A percentile compares a stretch with the other conserved stretches of the same genome.
These are phyloP conservation scores for Cercocebus atys DNA, from an alignment of 2,113 vertebrate genomes.

Conservation along the genomic window DNA sequence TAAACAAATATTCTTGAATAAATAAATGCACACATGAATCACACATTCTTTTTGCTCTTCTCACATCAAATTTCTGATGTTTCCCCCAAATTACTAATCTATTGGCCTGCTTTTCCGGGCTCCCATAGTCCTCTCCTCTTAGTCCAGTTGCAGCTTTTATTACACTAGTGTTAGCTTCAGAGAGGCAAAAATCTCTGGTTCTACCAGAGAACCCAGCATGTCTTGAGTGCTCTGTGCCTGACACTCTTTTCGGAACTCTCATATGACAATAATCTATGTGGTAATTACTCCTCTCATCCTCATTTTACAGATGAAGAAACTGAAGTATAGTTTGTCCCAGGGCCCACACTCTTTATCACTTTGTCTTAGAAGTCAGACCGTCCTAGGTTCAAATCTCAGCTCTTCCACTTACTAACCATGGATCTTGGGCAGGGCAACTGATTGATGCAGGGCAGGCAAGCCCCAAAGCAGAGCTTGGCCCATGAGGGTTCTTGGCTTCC, in stretches of 20 bases:
- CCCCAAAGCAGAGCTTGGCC: too few relatives aligned
- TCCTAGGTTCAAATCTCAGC: too few relatives aligned
- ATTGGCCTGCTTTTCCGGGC: neutral
- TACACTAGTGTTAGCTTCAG: neutral
- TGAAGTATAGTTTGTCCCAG: neutral
- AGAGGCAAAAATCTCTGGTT: neutral
- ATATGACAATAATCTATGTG: fast-evolving
- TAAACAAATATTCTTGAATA: neutral
- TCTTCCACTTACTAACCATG: too few relatives aligned
- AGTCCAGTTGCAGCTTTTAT: neutral
- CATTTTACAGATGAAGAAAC: neutral
- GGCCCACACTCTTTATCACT: neutral
- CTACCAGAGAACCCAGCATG: neutral
- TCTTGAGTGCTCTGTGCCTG: neutral
- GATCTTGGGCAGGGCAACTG: too few relatives aligned
- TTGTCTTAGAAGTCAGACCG: neutral
- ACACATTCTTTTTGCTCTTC: neutral
- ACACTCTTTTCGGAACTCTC: neutral
- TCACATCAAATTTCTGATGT: neutral
- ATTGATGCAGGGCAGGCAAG: too few relatives aligned
- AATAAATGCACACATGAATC: neutral
- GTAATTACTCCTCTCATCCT: neutral
- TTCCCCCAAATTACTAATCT: neutral
- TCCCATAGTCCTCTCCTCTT: neutral
- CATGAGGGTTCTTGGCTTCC: too few relatives aligned